phyloP scores from a whole-genome alignment of 2,797 vertebrate genomes.

The Dipus sagitta region DNA sequence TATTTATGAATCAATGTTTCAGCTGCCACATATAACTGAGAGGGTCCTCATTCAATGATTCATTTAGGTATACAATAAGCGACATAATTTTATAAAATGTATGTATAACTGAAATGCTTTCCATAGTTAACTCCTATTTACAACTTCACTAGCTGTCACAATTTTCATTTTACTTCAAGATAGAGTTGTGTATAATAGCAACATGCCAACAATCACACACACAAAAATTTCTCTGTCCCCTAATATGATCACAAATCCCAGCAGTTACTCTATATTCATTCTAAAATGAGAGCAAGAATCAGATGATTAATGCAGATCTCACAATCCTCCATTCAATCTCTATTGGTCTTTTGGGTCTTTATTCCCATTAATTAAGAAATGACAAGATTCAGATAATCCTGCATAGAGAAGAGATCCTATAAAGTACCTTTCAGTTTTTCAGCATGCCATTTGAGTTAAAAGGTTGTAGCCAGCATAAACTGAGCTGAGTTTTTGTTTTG shows the following conservation, averaged over 20 bases:
- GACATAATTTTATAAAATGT: constrained; percentile 5
- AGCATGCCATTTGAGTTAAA: neutral
- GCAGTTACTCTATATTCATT: neutral
- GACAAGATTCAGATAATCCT: neutral
- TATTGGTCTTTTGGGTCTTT: neutral
- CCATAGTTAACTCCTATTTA: neutral
- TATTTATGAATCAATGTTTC: neutral
- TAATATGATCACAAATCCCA: neutral
- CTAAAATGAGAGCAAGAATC: neutral
- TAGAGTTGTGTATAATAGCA: neutral
- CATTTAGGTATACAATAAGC: neutral
- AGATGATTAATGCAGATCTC: neutral
- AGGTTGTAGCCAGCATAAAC: neutral
- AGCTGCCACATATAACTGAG: neutral
- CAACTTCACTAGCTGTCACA: neutral
- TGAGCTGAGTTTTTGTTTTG: too few species aligned
- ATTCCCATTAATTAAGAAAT: constrained; percentile 7
- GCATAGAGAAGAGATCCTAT: neutral
- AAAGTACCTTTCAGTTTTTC: neutral
- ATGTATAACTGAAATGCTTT: neutral
- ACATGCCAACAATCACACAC: neutral
- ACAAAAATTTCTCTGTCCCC: neutral
- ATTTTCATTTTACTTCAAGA: constrained; percentile 26
- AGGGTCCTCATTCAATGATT: neutral
- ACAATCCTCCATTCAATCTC: neutral